Evolutionary conservation across 2,888 invertebrate species (phyloP), one percentile per base, ranked within the genome.

Genomic region (Hipparchia semele): DNA sequence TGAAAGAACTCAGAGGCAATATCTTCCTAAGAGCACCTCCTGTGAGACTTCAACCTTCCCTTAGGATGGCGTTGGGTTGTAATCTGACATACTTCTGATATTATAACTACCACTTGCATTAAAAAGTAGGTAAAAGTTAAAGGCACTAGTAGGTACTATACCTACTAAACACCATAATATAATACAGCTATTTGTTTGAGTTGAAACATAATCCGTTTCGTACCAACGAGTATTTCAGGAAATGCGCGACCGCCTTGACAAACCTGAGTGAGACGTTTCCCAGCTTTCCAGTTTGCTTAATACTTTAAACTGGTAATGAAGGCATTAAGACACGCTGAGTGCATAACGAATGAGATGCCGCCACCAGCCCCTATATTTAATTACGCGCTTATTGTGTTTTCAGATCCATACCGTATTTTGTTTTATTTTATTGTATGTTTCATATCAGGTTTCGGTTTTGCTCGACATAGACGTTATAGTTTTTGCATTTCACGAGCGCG

Each of bases 241-340:
- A 56, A 23, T 23, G 23, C 80, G 79, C 79, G 77, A 82, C 82
- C 84, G 85, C 86, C 90, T 90, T 86, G 85, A 88, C 86, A 89
- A 90, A 90, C 90, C 89, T 86, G 83, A 82, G 84, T 80, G 83
- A 87, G 86, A 84, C 84, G 84, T 85, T 85, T 87, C 83, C 81
- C 84, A 84, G 83, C 83, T 86, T 83, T 84, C 78, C 88, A 91
- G 91, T 92, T 92, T 90, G 87, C 88, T 88, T 91, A 90, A 92
- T 92, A 92, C 92, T 92, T 92, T 91, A 91, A 93, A 92, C 92
- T 91, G 89, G 87, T 91, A 91, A 92, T 92, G 90, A 92, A 91
- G 89, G 90, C 87, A 91, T 91, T 92, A 92, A 88, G 85, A 87
- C 89, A 86, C 88, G 88, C 89, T 88, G 91, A 91, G 91, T 92